Conservation (phyloP, 2,888 invertebrate genomes). For the Polydrusus tereticollis region DNA sequence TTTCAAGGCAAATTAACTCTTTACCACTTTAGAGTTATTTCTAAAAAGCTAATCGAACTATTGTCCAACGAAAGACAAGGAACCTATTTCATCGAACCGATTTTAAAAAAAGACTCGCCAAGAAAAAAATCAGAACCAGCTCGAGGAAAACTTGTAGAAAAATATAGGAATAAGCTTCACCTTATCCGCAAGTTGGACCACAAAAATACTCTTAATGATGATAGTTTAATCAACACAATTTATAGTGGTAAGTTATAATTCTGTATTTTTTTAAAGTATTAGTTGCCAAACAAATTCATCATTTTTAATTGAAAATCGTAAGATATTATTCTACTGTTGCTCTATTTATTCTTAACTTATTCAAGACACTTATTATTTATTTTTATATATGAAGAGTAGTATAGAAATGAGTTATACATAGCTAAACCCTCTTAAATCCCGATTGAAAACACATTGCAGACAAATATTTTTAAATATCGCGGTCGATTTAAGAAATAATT, state of each 20-base stretch:
- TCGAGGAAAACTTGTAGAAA: conserved; percentile 12
- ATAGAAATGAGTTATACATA: no score
- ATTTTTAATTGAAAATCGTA: background rate
- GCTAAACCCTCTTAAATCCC: no score
- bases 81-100: background rate
- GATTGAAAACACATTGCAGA: no score
- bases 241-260: background rate
- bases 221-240: background rate
- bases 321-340: no score
- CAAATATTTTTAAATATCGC: no score
- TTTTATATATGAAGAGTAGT: no score
- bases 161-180: conserved; percentile 3
- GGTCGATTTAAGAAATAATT: no score
- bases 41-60: background rate
- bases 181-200: background rate
- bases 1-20: background rate
- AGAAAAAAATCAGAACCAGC: conserved; percentile 1
- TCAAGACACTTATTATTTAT: no score
- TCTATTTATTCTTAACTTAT: no score
- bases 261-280: background rate
- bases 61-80: background rate
- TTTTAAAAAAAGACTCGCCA: conserved; percentile 1
- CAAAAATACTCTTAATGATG: background rate
- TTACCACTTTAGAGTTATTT: background rate
- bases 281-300: background rate